A percentile compares a stretch with the other conserved stretches of the same genome.
These are phyloP conservation scores for Ophion slaviceki DNA, from an alignment of 2,888 invertebrate species.

Conservation along the genomic window DNA sequence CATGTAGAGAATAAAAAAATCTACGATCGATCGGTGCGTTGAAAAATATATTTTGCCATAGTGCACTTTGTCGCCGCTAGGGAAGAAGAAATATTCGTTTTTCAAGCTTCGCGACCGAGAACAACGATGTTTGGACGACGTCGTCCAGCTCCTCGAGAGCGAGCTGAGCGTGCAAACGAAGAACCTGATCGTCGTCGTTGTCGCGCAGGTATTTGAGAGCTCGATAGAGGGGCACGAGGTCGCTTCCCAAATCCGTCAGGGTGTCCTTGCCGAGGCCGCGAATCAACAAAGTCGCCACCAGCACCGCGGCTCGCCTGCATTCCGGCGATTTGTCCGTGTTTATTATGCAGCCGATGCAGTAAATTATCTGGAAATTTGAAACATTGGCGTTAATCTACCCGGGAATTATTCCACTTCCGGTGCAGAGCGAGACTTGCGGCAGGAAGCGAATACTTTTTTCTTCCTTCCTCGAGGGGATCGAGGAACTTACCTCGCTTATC, in stretches of 20 bases:
- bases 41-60: constrained; percentile 15
- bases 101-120: constrained; percentile 85
- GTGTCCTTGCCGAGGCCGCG: constrained; percentile 90
- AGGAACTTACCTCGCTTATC: constrained; percentile 88
- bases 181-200: constrained; percentile 88
- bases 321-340: constrained; percentile 89
- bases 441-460: neutral
- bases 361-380: constrained; percentile 86
- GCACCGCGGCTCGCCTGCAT: constrained; percentile 91
- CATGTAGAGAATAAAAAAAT: constrained; percentile 24
- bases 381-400: neutral
- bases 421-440: neutral
- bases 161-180: constrained; percentile 90
- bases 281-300: constrained; percentile 90
- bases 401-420: neutral
- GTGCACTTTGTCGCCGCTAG: constrained; percentile 16
- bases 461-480: constrained; percentile 28
- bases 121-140: constrained; percentile 87
- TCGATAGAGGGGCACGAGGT: constrained; percentile 89
- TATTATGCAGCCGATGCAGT: constrained; percentile 88
- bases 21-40: constrained; percentile 5
- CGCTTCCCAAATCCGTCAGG: constrained; percentile 87
- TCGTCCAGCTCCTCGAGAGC: constrained; percentile 91
- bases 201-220: constrained; percentile 88
- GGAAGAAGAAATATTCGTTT: constrained; percentile 84